Percentiles rank a stretch among this genome's conserved stretches.
Conservation (phyloP, 1,140 invertebrate genomes). For the Calycopis cecrops region DNA sequence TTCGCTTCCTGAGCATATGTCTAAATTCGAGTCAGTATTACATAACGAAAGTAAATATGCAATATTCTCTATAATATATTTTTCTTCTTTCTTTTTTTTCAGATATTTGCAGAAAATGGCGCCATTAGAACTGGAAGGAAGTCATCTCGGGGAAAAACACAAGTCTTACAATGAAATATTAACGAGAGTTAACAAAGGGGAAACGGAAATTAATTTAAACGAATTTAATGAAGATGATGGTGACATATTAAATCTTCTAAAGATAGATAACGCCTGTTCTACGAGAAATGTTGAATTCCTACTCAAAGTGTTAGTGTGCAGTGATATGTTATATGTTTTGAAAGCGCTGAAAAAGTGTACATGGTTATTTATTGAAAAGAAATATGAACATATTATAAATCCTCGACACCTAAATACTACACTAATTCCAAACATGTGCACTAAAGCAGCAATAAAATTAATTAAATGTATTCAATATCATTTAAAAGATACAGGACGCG, state of each 20-base stretch:
- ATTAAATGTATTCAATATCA: constrained; percentile 37
- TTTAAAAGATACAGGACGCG: constrained; percentile 38
- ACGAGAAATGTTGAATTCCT: constrained; percentile 42
- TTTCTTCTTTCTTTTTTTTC: constrained; percentile 1
- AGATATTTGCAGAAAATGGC: constrained; percentile 11
- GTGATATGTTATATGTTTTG: constrained; percentile 50
- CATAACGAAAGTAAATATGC: too few relatives aligned
- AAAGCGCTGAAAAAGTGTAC: constrained; percentile 38
- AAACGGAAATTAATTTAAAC: constrained; percentile 10
- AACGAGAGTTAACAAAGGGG: constrained; percentile 22
- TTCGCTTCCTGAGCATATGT: too few relatives aligned
- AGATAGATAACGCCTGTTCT: constrained; percentile 47
- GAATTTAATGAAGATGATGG: constrained; percentile 13
- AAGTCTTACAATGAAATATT: constrained; percentile 38
- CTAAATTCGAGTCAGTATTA: too few relatives aligned
- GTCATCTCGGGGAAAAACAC: constrained; percentile 44
- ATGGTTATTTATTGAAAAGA: constrained; percentile 43
- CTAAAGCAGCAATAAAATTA: constrained; percentile 41
- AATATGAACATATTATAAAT: constrained; percentile 47
- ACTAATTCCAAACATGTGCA: constrained; percentile 44
- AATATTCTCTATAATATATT: too few relatives aligned
- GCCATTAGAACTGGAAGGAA: constrained; percentile 31
- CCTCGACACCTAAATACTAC: constrained; percentile 38
- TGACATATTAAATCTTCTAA: constrained; percentile 46
- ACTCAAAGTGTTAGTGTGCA: constrained; percentile 37